phyloP scores from a whole-genome alignment of 1,140 invertebrate genomes.

The Calosoma granatense region DNA sequence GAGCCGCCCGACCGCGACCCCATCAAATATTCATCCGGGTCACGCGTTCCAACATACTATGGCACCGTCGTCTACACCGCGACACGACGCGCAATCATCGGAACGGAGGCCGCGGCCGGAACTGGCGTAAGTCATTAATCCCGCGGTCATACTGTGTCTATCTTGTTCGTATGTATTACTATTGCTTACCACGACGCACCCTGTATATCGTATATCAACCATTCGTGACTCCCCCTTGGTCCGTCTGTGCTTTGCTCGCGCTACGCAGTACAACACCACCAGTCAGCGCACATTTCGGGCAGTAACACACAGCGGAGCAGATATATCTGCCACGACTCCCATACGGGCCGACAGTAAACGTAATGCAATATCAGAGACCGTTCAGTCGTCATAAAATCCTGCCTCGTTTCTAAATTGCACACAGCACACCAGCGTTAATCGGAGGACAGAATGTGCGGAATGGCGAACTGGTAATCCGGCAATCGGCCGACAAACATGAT shows the following conservation, averaged over 20 bases:
- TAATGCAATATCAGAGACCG: not conserved
- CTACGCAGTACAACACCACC: too few relatives aligned
- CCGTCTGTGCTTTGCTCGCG: too few relatives aligned
- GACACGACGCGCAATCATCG: not conserved
- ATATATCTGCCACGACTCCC: too few relatives aligned
- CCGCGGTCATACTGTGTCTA: too few relatives aligned
- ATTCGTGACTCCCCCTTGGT: too few relatives aligned
- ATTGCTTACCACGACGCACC: too few relatives aligned
- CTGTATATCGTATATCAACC: too few relatives aligned
- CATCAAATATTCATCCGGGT: conserved; percentile 6
- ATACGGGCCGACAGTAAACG: not conserved
- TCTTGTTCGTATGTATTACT: too few relatives aligned
- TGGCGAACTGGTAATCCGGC: not conserved
- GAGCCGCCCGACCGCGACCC: conserved; percentile 2
- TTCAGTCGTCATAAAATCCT: conserved; percentile 3
- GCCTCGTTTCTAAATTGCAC: not conserved
- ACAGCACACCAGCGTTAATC: not conserved
- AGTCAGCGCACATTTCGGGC: too few relatives aligned
- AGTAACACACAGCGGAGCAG: too few relatives aligned
- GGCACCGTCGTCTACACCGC: not conserved
- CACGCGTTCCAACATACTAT: not conserved
- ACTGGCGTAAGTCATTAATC: too few relatives aligned
- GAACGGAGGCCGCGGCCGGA: not conserved
- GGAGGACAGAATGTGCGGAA: not conserved
- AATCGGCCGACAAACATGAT: not conserved